These are phyloP conservation scores for Ariolimax columbianus DNA, from an alignment of 2,888 invertebrate genomes.

Conservation along the genomic window DNA sequence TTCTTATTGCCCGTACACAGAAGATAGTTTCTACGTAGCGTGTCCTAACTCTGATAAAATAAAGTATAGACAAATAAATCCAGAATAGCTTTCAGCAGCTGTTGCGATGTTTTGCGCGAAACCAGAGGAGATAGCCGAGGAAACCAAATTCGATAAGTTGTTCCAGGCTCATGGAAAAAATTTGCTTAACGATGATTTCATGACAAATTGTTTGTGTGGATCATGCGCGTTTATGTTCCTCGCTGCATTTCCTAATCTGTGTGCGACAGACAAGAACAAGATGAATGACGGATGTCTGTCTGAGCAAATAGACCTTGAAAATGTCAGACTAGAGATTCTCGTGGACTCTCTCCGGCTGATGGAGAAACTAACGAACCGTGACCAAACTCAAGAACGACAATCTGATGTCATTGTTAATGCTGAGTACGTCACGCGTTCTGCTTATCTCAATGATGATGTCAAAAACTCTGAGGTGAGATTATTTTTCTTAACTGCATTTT, in stretches of 20 bases:
- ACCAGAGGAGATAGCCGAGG: background rate
- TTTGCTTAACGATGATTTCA: background rate
- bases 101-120: background rate
- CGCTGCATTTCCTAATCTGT: no score
- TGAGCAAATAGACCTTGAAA: slow-evolving; percentile 40
- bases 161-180: background rate
- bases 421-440: background rate
- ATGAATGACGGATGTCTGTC: background rate
- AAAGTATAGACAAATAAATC: background rate
- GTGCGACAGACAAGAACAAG: background rate
- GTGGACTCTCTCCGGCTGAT: slow-evolving; percentile 48
- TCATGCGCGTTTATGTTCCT: background rate
- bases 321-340: slow-evolving; percentile 42
- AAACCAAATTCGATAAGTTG: background rate
- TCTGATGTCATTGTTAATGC: slow-evolving; percentile 29
- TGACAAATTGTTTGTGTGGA: background rate
- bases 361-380: slow-evolving; percentile 42
- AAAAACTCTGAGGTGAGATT: background rate
- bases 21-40: background rate
- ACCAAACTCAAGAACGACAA: background rate
- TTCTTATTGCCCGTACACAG: background rate
- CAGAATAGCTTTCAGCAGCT: no score
- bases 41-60: background rate
- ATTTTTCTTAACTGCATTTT: background rate
- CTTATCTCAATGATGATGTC: background rate